Conservation (phyloP, 2,113 vertebrate genomes). For the Monarcha castaneiventris region DNA sequence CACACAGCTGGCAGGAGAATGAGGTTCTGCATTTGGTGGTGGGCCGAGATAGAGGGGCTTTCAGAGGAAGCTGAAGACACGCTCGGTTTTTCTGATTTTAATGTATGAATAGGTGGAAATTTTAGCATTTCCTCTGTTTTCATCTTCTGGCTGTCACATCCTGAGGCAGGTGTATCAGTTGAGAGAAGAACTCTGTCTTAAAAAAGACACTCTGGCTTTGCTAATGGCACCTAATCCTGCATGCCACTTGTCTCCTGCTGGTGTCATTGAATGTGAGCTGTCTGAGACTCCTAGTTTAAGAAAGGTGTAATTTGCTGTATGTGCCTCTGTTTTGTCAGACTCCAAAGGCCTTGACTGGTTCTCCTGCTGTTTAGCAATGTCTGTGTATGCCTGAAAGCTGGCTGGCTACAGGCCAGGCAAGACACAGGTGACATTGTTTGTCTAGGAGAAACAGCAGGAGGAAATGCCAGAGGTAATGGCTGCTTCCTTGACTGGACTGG, state of each 20-base stretch:
- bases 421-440: constrained; percentile 44
- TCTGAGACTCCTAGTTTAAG: neutral
- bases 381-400: neutral
- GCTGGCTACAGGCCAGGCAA: constrained; percentile 19
- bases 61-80: neutral
- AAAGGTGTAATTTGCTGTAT: neutral
- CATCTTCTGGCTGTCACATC: neutral
- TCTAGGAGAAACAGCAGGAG: constrained; percentile 32
- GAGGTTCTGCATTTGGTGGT: neutral
- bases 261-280: neutral
- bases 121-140: neutral
- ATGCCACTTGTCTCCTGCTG: neutral
- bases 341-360: neutral
- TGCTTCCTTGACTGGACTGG: constrained; percentile 43
- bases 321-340: neutral
- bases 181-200: neutral
- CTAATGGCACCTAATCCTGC: neutral
- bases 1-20: neutral
- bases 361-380: constrained; percentile 31
- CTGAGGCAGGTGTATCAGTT: neutral
- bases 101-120: neutral
- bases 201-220: neutral
- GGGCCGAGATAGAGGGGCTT: neutral
- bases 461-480: constrained; percentile 50
- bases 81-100: neutral